Percentiles rank a stretch among this genome's conserved stretches.
phyloP scores from a whole-genome alignment of 2,888 invertebrate genomes.

The Lycia hirtaria region DNA sequence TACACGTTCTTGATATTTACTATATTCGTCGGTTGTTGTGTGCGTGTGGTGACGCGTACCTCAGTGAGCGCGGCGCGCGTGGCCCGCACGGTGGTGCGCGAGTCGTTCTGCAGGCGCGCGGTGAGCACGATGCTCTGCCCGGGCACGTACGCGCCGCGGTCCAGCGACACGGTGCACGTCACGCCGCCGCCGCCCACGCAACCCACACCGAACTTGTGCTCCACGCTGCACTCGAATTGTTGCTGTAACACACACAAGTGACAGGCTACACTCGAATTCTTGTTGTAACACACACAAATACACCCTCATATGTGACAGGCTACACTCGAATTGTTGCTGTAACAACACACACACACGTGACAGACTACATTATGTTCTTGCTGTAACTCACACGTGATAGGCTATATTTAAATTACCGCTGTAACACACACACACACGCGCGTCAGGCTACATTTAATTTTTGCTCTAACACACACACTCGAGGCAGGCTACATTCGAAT shows the following conservation, averaged over 20 bases:
- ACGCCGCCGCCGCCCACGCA: conserved; percentile 96
- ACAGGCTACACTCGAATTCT: conserved; percentile 94
- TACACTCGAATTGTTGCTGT: conserved; percentile 88
- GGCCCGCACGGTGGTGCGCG: conserved; percentile 93
- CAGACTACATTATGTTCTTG: conserved; percentile 85
- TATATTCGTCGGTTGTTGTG: background rate
- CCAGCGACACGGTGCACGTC: conserved; percentile 93
- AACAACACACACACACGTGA: background rate
- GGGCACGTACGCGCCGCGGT: conserved; percentile 97
- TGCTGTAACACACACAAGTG: conserved; percentile 4
- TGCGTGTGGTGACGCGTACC: conserved; percentile 53
- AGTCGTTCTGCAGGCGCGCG: conserved; percentile 93
- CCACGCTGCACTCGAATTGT: conserved; percentile 93
- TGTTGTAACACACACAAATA: no score
- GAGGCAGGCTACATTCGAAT: conserved; percentile 95
- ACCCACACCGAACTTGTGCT: conserved; percentile 94
- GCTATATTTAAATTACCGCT: conserved; percentile 89
- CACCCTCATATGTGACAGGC: no score
- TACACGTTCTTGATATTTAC: background rate
- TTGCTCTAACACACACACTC: no score
- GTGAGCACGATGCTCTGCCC: conserved; percentile 96
- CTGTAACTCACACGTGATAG: no score
- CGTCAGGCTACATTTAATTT: conserved; percentile 95
- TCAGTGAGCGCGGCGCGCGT: conserved; percentile 92
- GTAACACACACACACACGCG: background rate